A percentile compares a stretch with the other conserved stretches of the same genome.
These are phyloP conservation scores for Lysiphlebus fabarum DNA, from an alignment of 1,140 invertebrate genomes.

Conservation along the genomic window DNA sequence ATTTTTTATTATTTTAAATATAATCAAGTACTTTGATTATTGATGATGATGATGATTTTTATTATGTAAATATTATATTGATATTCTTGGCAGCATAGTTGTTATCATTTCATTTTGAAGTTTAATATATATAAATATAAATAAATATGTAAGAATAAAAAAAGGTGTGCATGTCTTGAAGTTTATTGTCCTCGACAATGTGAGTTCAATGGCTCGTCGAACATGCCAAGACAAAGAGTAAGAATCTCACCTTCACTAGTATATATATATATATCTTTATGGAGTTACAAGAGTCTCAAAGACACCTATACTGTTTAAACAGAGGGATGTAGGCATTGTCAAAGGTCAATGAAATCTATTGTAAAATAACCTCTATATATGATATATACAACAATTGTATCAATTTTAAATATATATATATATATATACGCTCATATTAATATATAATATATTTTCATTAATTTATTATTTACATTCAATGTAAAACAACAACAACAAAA, in stretches of 20 bases:
- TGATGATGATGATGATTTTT: no score
- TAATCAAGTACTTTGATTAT: no score
- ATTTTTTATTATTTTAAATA: no score
- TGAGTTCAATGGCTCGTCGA: slow-evolving; percentile 42
- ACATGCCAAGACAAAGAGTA: slow-evolving; percentile 34
- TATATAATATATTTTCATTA: slow-evolving; percentile 6
- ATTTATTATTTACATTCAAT: no score
- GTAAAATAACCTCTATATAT: slow-evolving; percentile 39
- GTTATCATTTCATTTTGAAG: no score
- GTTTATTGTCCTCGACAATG: slow-evolving; percentile 37
- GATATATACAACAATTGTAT: slow-evolving; percentile 9
- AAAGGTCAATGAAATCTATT: slow-evolving; percentile 45
- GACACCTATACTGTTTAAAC: slow-evolving; percentile 28
- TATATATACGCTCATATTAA: no score
- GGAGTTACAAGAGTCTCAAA: slow-evolving; percentile 38
- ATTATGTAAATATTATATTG: no score
- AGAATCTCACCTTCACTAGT: slow-evolving; percentile 18
- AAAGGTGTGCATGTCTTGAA: slow-evolving; percentile 32
- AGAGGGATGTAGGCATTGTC: slow-evolving; percentile 35
- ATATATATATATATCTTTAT: slow-evolving; percentile 36
- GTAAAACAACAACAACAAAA: no score
- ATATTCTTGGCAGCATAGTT: no score
- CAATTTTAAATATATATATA: slow-evolving; percentile 16
- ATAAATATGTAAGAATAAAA: neutral
- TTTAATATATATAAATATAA: no score